Evolutionary conservation across 1,140 invertebrate genomes (phyloP), one percentile per base, ranked within the genome.

Genomic region (Lordiphosa collinella): DNA sequence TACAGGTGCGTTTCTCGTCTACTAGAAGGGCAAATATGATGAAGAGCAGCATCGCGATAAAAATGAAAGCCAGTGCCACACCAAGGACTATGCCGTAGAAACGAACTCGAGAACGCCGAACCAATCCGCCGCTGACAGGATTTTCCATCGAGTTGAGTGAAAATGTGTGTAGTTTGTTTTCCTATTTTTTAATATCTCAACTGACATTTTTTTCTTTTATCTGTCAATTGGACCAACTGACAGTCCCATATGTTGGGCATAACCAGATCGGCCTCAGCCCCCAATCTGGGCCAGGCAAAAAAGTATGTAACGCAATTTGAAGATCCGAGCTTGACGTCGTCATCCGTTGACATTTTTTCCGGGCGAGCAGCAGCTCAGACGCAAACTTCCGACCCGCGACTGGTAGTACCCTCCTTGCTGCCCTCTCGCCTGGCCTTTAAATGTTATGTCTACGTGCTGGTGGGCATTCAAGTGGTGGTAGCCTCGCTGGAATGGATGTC

Each of bases 401-500:
- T 11, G 14, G 12, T 11, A 5, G 18, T 22, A 5, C 18, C 18
- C 18, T 22, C 18, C 6, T 5, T 22, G 18, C 2, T 22, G 18
- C 50, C 31, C 2, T 47, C 44, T 0, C 37, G 25, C 2, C 8
- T 48, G 13, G 29, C 35, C n/a, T 80, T 82, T 13, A 54, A 54
- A 0, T 13, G 14, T 11, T 51, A 62, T 6, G 76, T 67, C n/a
- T 58, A 60, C 13, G 8, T 72, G 2, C 22, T 80, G 13, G 35
- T 68, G 3, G 38, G 12, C 8, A 7, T 53, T 4, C 78, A 84
- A 16, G 35, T 84, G n/a, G 2, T 11, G 2, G 13, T 71, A 2
- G 60, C 71, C 1, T 50, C 36, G n/a, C 14, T 75, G 0, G 78
- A 80, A 13, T 80, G 66, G 57, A 1, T 80, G 13, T 6, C 9